phyloP scores from a whole-genome alignment of 2,113 vertebrate species.

The Eulemur rufifrons region DNA sequence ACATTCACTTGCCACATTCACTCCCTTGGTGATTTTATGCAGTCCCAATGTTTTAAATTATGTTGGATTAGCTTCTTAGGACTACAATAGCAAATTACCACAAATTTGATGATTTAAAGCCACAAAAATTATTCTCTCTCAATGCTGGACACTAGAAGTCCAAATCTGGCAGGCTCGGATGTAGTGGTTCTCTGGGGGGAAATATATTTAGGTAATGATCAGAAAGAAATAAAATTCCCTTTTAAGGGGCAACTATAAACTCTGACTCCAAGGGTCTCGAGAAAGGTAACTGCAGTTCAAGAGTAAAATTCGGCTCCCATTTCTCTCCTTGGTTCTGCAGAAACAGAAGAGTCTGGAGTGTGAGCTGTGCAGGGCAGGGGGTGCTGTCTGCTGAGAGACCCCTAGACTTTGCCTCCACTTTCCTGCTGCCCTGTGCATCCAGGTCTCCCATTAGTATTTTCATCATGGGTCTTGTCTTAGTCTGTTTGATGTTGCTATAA shows the following conservation, averaged over 20 bases:
- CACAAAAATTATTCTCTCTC: not conserved
- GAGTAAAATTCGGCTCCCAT: not conserved
- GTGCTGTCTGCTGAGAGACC: not conserved
- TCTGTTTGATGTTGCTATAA: not conserved
- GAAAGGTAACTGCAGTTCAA: not conserved
- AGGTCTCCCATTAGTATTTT: not conserved
- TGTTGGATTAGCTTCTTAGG: not conserved
- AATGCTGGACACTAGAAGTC: not conserved
- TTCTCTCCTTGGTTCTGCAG: not conserved
- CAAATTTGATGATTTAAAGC: not conserved
- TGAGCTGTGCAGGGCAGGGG: not conserved
- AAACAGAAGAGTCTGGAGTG: not conserved
- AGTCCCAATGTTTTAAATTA: not conserved
- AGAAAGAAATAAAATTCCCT: slow-evolving; percentile 9
- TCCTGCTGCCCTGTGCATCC: not conserved
- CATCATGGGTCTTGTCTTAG: not conserved
- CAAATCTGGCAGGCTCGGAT: not conserved
- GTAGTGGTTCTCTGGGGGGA: not conserved
- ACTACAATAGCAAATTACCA: not conserved
- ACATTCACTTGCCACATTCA: not conserved
- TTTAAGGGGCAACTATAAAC: not conserved
- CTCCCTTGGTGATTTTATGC: not conserved
- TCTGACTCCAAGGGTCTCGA: not conserved
- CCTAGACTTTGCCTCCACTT: not conserved
- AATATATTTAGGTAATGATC: slow-evolving; percentile 2